Conservation (phyloP, 1,140 invertebrate genomes). For the Planococcus citri region DNA sequence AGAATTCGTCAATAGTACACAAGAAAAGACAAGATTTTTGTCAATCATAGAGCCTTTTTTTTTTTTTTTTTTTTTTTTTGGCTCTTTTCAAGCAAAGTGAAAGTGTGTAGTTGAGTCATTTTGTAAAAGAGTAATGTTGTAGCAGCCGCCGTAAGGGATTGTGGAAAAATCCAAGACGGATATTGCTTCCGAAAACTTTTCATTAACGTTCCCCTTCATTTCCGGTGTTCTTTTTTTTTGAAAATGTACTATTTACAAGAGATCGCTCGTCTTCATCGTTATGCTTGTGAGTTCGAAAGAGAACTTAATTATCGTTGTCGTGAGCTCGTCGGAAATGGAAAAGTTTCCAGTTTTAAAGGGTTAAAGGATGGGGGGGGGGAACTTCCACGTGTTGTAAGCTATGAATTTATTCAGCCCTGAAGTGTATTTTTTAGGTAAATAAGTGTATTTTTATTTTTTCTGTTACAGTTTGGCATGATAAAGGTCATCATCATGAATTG, state of each 20-base stretch:
- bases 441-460: background rate
- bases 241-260: too few species aligned
- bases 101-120: too few species aligned
- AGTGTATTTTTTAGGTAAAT: background rate
- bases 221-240: constrained; percentile 27
- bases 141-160: background rate
- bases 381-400: too few species aligned
- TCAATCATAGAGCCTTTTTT: too few species aligned
- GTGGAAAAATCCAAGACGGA: background rate
- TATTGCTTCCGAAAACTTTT: constrained; percentile 20
- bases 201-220: constrained; percentile 24
- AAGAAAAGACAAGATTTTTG: too few species aligned
- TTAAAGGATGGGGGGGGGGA: too few species aligned
- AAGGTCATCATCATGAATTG: constrained; percentile 33
- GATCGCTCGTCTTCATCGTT: too few species aligned
- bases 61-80: too few species aligned
- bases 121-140: background rate
- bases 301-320: background rate
- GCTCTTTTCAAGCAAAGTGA: too few species aligned
- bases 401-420: too few species aligned
- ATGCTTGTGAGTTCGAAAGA: too few species aligned
- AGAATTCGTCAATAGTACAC: too few species aligned
- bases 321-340: background rate
- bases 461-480: constrained; percentile 59
- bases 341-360: background rate